These are phyloP conservation scores for Nebria brevicollis DNA, from an alignment of 2,888 invertebrate genomes.

Conservation along the genomic window DNA sequence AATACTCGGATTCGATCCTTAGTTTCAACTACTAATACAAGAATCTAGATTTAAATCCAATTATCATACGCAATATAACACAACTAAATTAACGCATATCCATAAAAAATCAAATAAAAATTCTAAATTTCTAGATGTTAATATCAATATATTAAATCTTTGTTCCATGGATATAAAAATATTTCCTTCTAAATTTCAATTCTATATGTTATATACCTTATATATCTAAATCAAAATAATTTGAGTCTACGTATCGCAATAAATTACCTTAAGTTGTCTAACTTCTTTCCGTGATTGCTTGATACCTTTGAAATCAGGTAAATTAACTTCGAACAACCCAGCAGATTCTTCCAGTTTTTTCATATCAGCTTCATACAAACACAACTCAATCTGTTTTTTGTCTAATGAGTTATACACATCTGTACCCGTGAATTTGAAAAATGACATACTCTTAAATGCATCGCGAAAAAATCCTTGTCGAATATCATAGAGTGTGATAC, in stretches of 20 bases:
- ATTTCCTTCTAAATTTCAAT: no score
- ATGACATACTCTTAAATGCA: constrained; percentile 70
- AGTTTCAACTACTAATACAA: neutral
- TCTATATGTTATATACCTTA: no score
- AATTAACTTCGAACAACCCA: constrained; percentile 83
- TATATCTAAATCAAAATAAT: neutral
- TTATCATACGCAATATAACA: no score
- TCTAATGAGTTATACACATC: constrained; percentile 78
- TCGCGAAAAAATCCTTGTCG: constrained; percentile 81
- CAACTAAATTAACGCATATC: no score
- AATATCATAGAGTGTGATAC: constrained; percentile 82
- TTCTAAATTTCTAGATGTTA: no score
- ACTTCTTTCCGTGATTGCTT: constrained; percentile 81
- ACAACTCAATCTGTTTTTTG: constrained; percentile 73
- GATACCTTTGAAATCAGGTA: constrained; percentile 84
- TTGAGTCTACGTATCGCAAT: neutral
- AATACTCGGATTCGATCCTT: neutral
- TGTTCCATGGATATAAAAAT: no score
- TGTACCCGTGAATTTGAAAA: constrained; percentile 72
- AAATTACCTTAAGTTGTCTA: constrained; percentile 73
- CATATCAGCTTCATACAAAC: constrained; percentile 75
- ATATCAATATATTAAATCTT: no score
- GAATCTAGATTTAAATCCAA: neutral
- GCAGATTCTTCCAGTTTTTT: constrained; percentile 77
- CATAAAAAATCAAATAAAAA: no score